A percentile compares a stretch with the other conserved stretches of the same genome.
Conservation (phyloP, 2,888 invertebrate species). For the Trisateles emortualis region DNA sequence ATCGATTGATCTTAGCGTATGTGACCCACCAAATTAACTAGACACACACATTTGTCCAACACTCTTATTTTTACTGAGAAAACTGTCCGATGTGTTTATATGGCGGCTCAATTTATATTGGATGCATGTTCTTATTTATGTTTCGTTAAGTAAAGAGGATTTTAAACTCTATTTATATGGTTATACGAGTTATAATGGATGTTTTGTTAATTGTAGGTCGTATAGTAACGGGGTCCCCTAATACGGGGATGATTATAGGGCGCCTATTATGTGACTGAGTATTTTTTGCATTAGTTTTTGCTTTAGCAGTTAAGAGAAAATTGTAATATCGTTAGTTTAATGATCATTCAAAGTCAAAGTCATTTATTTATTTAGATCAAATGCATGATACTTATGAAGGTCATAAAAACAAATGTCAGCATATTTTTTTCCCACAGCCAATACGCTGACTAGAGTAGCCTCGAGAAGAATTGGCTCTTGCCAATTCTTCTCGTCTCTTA, state of each 20-base stretch:
- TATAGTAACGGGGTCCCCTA: conserved; percentile 64
- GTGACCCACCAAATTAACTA: conserved; percentile 29
- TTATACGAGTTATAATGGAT: conserved; percentile 30
- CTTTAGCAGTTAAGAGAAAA: conserved; percentile 25
- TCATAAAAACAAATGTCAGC: too few species aligned
- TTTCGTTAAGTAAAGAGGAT: conserved; percentile 8
- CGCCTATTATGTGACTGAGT: conserved; percentile 43
- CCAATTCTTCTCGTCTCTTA: too few species aligned
- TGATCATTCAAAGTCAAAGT: too few species aligned
- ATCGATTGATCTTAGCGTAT: conserved; percentile 42
- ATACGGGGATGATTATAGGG: conserved; percentile 64
- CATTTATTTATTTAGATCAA: too few species aligned
- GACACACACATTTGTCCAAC: conserved; percentile 23
- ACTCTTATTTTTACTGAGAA: conserved; percentile 14
- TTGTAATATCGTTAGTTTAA: conserved; percentile 2
- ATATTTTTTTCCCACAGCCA: too few species aligned
- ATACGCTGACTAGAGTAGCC: too few species aligned
- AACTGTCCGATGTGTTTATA: conserved; percentile 7
- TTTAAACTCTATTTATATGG: conserved; percentile 29
- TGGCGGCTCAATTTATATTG: conserved; percentile 26
- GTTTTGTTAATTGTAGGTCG: conserved; percentile 26
- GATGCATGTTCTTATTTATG: conserved; percentile 19
- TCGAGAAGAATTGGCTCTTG: too few species aligned
- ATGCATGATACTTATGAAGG: too few species aligned
- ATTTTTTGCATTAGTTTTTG: conserved; percentile 37